Conservation (phyloP, 2,888 invertebrate species). For the Aquatica leii region DNA sequence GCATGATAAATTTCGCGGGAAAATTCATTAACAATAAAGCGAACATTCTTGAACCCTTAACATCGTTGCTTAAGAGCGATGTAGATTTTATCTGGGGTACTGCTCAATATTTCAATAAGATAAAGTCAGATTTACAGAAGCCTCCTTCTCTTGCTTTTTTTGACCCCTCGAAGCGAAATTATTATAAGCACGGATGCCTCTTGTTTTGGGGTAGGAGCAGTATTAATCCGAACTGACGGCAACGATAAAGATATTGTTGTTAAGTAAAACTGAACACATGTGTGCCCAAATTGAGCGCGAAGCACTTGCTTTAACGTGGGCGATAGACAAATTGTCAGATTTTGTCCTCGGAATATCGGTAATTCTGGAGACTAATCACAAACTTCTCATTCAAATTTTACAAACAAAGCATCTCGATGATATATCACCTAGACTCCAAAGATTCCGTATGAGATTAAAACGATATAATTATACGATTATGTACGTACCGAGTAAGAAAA, state of each 20-base stretch:
- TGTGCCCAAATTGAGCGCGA: no score
- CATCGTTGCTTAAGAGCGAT: conserved; percentile 9
- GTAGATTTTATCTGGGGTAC: not conserved
- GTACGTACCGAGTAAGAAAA: not conserved
- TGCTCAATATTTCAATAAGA: not conserved
- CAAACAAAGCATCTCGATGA: not conserved
- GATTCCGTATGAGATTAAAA: not conserved
- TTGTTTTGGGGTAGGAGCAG: not conserved
- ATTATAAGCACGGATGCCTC: conserved; percentile 1
- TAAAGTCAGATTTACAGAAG: not conserved
- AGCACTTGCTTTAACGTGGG: no score
- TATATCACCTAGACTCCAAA: not conserved
- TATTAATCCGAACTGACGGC: not conserved
- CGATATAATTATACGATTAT: not conserved
- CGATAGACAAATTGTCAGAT: no score
- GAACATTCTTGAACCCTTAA: no score
- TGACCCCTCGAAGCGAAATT: not conserved
- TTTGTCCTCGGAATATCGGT: no score
- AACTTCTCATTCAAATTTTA: not conserved
- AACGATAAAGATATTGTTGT: conserved; percentile 10
- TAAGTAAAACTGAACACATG: no score
- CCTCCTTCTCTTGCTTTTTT: conserved; percentile 2
- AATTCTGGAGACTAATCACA: not conserved
- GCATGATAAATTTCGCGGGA: conserved; percentile 9
- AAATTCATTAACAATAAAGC: no score